Conservation (phyloP, 2,888 invertebrate genomes). For the Chloroclysta siterata region DNA sequence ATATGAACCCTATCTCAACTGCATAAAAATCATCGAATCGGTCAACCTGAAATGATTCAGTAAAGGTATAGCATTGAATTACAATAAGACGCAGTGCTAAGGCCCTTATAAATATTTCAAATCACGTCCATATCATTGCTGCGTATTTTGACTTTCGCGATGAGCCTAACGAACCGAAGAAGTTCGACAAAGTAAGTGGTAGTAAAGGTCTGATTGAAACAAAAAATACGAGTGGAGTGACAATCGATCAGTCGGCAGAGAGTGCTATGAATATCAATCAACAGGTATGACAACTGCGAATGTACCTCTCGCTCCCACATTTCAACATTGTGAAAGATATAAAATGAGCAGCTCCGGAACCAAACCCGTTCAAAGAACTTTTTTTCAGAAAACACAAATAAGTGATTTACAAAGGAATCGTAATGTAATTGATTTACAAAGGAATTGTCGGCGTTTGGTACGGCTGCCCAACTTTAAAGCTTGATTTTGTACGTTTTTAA, state of each 20-base stretch:
- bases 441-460: too few relatives aligned
- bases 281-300: too few relatives aligned
- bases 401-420: too few relatives aligned
- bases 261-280: neutral
- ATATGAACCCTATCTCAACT: neutral
- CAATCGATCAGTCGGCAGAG: neutral
- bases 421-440: too few relatives aligned
- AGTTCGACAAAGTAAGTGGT: neutral
- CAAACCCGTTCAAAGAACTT: too few relatives aligned
- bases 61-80: neutral
- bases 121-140: neutral
- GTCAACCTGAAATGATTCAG: neutral
- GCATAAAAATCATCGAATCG: neutral
- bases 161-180: neutral
- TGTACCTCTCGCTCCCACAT: too few relatives aligned
- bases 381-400: too few relatives aligned
- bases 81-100: neutral
- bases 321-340: too few relatives aligned
- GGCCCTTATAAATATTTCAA: neutral
- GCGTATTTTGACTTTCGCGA: neutral
- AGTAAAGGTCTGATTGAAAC: conserved; percentile 9
- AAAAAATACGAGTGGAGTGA: neutral
- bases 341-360: too few relatives aligned
- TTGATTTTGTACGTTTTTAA: too few relatives aligned
- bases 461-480: too few relatives aligned